These are phyloP conservation scores for Mimas tiliae DNA, from an alignment of 2,888 invertebrate species.

Conservation along the genomic window DNA sequence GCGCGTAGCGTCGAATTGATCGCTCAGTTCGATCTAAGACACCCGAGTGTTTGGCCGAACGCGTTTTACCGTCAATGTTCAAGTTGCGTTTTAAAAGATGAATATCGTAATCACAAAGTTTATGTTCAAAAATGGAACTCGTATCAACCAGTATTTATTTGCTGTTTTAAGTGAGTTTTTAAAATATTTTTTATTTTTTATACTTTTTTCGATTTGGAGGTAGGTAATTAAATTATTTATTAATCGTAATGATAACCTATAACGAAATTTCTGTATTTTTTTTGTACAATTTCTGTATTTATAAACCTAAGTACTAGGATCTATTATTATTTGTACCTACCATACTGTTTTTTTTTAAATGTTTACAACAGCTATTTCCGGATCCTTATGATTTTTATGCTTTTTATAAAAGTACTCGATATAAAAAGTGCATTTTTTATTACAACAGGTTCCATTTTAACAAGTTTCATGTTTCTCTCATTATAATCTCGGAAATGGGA, in stretches of 20 bases:
- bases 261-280: not conserved
- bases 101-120: slow-evolving; percentile 70
- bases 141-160: slow-evolving; percentile 76
- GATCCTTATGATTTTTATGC: not conserved
- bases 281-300: not conserved
- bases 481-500: not conserved
- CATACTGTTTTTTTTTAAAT: not conserved
- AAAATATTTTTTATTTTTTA: slow-evolving; percentile 30
- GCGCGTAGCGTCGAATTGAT: slow-evolving; percentile 21
- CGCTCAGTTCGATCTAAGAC: slow-evolving; percentile 52
- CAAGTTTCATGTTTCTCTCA: not conserved
- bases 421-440: not conserved
- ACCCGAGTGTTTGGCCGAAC: slow-evolving; percentile 34
- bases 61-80: slow-evolving; percentile 18
- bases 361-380: slow-evolving; percentile 2
- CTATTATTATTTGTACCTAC: not conserved
- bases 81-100: slow-evolving; percentile 54
- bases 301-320: not conserved
- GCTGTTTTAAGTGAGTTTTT: slow-evolving; percentile 72
- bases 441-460: not conserved
- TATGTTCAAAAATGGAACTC: slow-evolving; percentile 70
- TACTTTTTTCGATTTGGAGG: slow-evolving; percentile 10
- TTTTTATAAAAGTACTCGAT: not conserved
- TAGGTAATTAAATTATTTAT: not conserved
- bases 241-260: not conserved